Evolutionary conservation across 2,113 vertebrate genomes (phyloP).

Genomic region (Anseranas semipalmata): DNA sequence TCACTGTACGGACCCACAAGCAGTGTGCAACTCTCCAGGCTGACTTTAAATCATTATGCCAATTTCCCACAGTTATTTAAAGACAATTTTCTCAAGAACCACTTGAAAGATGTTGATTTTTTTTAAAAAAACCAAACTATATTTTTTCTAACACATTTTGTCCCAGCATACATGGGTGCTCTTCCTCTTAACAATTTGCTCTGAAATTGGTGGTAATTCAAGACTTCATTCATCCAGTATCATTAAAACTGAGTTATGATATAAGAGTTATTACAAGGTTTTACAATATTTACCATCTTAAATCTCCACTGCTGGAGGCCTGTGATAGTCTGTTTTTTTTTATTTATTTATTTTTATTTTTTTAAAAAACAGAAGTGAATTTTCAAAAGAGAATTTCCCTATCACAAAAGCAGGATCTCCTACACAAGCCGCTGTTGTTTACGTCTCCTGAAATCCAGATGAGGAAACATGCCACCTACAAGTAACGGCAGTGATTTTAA

Average conservation of each 20-base stretch:
- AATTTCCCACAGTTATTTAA: constrained; percentile 5
- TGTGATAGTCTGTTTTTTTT: neutral
- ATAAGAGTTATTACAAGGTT: neutral
- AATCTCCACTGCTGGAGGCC: neutral
- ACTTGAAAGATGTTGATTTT: neutral
- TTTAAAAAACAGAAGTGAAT: neutral
- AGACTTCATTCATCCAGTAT: neutral
- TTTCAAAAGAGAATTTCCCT: neutral
- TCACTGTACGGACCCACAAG: constrained; percentile 2
- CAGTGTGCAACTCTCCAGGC: neutral
- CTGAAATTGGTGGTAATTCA: neutral
- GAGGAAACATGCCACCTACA: neutral
- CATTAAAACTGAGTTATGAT: neutral
- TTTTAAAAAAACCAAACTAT: neutral
- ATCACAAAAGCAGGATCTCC: neutral
- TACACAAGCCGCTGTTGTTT: neutral
- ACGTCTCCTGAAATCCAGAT: neutral
- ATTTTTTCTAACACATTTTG: neutral
- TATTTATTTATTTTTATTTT: too few species aligned
- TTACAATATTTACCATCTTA: neutral
- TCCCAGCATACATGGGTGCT: rapidly evolving
- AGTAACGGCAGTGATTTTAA: neutral
- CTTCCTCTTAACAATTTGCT: neutral
- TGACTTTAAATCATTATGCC: constrained; percentile 6
- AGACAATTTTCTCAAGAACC: neutral